These are phyloP conservation scores for Vanessa tameamea DNA, from an alignment of 1,140 invertebrate genomes.

Conservation along the genomic window DNA sequence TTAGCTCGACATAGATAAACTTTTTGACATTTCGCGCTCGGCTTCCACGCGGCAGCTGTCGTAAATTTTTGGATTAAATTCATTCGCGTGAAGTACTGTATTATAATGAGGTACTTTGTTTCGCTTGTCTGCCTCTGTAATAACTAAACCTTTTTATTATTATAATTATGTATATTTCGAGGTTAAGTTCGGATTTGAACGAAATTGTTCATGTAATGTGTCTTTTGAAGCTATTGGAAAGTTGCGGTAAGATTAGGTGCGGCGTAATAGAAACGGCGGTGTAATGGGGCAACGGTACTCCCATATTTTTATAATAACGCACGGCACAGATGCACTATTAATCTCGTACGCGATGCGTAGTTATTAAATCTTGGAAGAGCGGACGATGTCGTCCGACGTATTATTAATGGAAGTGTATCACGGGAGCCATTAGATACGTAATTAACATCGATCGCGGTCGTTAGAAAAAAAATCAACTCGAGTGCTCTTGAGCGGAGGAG, in stretches of 20 bases:
- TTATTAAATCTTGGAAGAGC: constrained; percentile 76
- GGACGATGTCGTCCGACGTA: constrained; percentile 67
- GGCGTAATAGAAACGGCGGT: constrained; percentile 39
- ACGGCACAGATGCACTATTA: constrained; percentile 70
- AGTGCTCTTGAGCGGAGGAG: constrained; percentile 47
- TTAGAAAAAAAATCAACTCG: constrained; percentile 62
- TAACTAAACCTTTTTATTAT: constrained; percentile 40
- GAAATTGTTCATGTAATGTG: constrained; percentile 26
- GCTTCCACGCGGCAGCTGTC: constrained; percentile 63
- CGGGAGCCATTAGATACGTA: constrained; percentile 78
- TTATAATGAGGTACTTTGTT: constrained; percentile 73
- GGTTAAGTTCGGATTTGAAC: constrained; percentile 21
- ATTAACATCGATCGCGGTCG: constrained; percentile 72
- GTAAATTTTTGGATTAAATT: constrained; percentile 69
- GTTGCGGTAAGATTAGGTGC: constrained; percentile 32
- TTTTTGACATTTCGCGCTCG: constrained; percentile 64
- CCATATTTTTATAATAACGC: constrained; percentile 66
- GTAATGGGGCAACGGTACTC: constrained; percentile 43
- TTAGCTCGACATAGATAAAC: constrained; percentile 66
- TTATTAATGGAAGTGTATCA: constrained; percentile 81
- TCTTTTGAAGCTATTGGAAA: constrained; percentile 35
- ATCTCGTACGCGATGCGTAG: constrained; percentile 62
- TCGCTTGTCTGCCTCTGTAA: constrained; percentile 58
- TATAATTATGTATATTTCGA: constrained; percentile 27
- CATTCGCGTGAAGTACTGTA: constrained; percentile 67